phyloP scores from a whole-genome alignment of 2,113 vertebrate genomes.

The Albula glossodonta region DNA sequence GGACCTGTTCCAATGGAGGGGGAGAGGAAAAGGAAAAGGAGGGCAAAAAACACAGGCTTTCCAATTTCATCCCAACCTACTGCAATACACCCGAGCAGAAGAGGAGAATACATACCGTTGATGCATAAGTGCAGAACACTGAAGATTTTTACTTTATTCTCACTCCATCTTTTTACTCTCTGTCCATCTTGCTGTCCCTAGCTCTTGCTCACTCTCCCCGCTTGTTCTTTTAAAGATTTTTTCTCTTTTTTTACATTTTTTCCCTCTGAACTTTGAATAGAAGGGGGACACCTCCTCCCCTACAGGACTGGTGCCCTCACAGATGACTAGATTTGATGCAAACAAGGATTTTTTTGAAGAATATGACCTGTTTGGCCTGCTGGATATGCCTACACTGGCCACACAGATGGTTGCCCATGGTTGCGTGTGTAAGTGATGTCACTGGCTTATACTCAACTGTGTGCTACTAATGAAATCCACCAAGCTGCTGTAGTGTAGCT shows the following conservation, averaged over 20 bases:
- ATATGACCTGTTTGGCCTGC: background rate
- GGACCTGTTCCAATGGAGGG: background rate
- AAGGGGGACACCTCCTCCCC: background rate
- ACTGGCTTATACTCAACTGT: background rate
- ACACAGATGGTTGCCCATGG: background rate
- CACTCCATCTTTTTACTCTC: background rate
- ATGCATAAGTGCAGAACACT: conserved; percentile 26
- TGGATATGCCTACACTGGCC: background rate
- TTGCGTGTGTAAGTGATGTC: background rate
- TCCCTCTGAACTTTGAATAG: no score
- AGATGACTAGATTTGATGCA: background rate
- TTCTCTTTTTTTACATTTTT: no score
- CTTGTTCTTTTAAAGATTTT: background rate
- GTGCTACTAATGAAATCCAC: background rate
- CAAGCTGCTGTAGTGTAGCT: background rate
- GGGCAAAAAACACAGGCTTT: background rate
- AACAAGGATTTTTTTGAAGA: background rate
- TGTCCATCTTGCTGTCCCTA: no score
- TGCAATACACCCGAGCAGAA: background rate
- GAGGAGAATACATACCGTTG: background rate
- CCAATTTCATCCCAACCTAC: background rate
- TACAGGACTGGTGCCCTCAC: background rate
- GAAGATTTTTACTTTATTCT: background rate
- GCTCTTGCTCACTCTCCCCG: no score
- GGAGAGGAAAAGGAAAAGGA: background rate